These are phyloP conservation scores for Kuschelorhynchus macadamiae DNA, from an alignment of 2,888 invertebrate species.

Conservation along the genomic window DNA sequence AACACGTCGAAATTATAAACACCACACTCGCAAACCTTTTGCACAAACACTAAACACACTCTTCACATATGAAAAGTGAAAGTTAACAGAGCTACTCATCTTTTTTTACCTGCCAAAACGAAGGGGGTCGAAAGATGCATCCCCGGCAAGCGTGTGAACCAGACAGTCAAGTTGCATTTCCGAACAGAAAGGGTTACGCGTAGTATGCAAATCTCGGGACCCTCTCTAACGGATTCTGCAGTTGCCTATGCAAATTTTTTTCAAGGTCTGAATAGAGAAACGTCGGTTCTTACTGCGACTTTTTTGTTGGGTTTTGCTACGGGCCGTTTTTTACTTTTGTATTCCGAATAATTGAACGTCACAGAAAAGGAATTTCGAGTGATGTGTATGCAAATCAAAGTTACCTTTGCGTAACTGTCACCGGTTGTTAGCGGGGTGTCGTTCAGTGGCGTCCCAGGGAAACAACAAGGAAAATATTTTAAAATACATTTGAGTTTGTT, in stretches of 20 bases:
- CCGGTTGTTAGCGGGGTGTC: background rate
- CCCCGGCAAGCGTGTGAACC: conserved; percentile 48
- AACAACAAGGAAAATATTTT: too few relatives aligned
- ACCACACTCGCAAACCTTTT: background rate
- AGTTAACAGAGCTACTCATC: conserved; percentile 49
- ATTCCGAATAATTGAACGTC: conserved; percentile 11
- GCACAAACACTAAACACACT: conserved; percentile 22
- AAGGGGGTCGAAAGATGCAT: conserved; percentile 37
- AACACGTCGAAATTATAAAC: background rate
- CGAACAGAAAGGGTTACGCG: conserved; percentile 34
- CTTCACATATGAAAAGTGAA: conserved; percentile 32
- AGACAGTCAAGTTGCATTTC: conserved; percentile 48
- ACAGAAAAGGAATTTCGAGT: conserved; percentile 21
- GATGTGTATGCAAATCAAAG: conserved; percentile 37
- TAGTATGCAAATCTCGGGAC: conserved; percentile 46
- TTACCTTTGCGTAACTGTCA: conserved; percentile 14
- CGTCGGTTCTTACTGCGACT: conserved; percentile 26
- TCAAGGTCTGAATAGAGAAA: conserved; percentile 23
- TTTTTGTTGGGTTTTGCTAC: conserved; percentile 34
- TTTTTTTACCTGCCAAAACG: conserved; percentile 35
- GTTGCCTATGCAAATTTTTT: conserved; percentile 46
- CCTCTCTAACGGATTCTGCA: conserved; percentile 39
- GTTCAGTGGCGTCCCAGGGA: too few relatives aligned
- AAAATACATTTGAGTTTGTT: too few relatives aligned
- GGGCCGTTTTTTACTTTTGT: conserved; percentile 39